Percentiles rank a stretch among this genome's conserved stretches.
These are phyloP conservation scores for Watsonalla cultraria DNA, from an alignment of 2,888 invertebrate species.

Conservation along the genomic window DNA sequence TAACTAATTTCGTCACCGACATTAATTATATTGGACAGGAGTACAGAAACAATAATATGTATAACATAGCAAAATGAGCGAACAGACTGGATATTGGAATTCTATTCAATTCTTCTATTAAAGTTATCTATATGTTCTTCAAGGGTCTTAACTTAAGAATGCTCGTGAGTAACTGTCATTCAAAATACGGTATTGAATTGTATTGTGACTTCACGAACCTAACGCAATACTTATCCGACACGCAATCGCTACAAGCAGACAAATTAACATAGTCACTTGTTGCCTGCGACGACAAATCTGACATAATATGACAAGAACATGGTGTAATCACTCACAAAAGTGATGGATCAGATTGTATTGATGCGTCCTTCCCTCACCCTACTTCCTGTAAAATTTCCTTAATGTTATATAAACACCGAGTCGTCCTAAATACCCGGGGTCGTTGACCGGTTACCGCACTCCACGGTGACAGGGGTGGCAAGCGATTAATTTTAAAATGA, in stretches of 20 bases:
- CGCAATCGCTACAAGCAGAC: conserved; percentile 1
- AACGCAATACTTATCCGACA: conserved; percentile 7
- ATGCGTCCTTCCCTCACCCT: conserved; percentile 38
- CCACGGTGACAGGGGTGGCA: conserved; percentile 63
- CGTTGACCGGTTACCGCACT: conserved; percentile 54
- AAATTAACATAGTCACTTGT: conserved; percentile 21
- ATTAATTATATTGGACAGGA: too few relatives aligned
- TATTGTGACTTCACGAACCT: conserved; percentile 3
- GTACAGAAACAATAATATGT: too few relatives aligned
- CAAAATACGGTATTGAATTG: background rate
- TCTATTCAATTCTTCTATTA: too few relatives aligned
- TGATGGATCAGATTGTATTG: conserved; percentile 35
- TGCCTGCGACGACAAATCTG: conserved; percentile 18
- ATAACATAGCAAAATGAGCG: too few relatives aligned
- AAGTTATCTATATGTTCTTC: too few relatives aligned
- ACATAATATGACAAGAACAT: conserved; percentile 27
- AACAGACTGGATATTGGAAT: too few relatives aligned
- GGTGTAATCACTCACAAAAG: conserved; percentile 33
- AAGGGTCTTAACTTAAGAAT: too few relatives aligned
- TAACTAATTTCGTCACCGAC: too few relatives aligned
- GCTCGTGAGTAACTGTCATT: too few relatives aligned
- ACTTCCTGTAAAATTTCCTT: conserved; percentile 52
- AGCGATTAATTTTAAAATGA: conserved; percentile 69
- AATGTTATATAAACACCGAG: conserved; percentile 57
- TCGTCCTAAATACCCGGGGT: conserved; percentile 68